phyloP scores from a whole-genome alignment of 2,113 vertebrate genomes.

The Lepidiolamprologus cunningtoni region DNA sequence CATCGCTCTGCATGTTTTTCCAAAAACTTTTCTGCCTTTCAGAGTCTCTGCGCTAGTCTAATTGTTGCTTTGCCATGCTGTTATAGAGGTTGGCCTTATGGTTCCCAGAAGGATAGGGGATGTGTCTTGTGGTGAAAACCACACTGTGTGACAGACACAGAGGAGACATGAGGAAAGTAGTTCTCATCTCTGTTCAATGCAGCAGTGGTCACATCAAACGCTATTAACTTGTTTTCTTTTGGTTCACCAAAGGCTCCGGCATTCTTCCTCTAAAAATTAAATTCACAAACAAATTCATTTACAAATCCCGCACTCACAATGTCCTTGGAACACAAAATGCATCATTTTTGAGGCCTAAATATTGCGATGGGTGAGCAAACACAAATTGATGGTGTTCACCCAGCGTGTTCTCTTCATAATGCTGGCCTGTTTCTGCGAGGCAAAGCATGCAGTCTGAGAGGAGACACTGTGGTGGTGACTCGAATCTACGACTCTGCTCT shows the following conservation, averaged over 20 bases:
- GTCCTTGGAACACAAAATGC: background rate
- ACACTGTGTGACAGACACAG: constrained; percentile 65
- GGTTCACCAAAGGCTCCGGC: background rate
- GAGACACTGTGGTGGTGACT: constrained; percentile 41
- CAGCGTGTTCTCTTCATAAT: background rate
- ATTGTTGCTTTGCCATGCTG: constrained; percentile 31
- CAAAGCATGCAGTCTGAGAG: constrained; percentile 13
- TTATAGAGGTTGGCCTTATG: constrained; percentile 45
- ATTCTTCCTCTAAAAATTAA: background rate
- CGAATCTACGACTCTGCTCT: constrained; percentile 36
- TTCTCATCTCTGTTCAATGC: constrained; percentile 51
- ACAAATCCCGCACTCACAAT: background rate
- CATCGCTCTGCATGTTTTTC: background rate
- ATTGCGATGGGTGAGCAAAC: background rate
- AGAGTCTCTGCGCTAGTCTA: constrained; percentile 3
- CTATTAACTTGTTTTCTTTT: constrained; percentile 36
- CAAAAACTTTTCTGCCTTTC: background rate
- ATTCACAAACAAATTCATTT: constrained; percentile 1
- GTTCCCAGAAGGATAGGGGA: constrained; percentile 57
- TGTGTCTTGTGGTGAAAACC: constrained; percentile 69
- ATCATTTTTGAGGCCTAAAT: background rate
- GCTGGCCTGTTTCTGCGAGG: background rate
- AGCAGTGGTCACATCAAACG: constrained; percentile 51
- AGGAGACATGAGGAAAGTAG: constrained; percentile 55
- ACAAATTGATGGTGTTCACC: constrained; percentile 7